Evolutionary conservation across 2,888 invertebrate species (phyloP), one percentile per base, ranked within the genome.

Genomic region (Dryobotodes eremita): DNA sequence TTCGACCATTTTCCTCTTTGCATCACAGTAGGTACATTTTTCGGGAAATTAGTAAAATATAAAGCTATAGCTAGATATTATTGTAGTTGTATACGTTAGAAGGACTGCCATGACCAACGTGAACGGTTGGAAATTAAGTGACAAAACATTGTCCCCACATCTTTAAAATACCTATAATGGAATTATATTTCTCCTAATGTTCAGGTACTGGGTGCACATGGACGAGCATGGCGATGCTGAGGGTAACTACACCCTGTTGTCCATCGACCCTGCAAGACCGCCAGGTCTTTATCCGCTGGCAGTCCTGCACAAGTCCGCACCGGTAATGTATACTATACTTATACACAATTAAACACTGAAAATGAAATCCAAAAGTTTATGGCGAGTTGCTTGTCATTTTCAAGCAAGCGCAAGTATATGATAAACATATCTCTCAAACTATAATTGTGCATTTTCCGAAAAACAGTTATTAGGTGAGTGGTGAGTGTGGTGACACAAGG

Each of bases 171-270:
- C 11, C n/a, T 15, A 11, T 20, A n/a, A 42, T 31, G 17, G 31
- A 57, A 3, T 23, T 42, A 50, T 7, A 23, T 23, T 42, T 50
- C 23, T 72, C 20, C 20, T 36, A 62, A 36, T 84, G 77, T 23
- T 59, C 82, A 98, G 99, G 64, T 99, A 99, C 94, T 98, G 98
- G 97, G 98, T 98, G n/a, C 98, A 98, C 92, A 99, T 99, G 97
- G 99, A 99, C 94, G 98, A 98, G 90, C 98, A 98, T 90, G 99
- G 99, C 0, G 99, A 99, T 92, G 98, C 99, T 0, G 99, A 99
- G 92, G 99, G 99, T 20, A 99, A 99, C 97, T 99, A 99, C 95
- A 99, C 99, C 0, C 97, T 99, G 83, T 97, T 99, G 88, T 98
- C 98, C 7, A 87, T 96, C 73, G 93, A 97, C 89, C 93, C 95